Percentiles rank a stretch among this genome's conserved stretches.
These are phyloP conservation scores for Penaeus vannamei DNA, from an alignment of 1,140 invertebrate species.

Conservation along the genomic window DNA sequence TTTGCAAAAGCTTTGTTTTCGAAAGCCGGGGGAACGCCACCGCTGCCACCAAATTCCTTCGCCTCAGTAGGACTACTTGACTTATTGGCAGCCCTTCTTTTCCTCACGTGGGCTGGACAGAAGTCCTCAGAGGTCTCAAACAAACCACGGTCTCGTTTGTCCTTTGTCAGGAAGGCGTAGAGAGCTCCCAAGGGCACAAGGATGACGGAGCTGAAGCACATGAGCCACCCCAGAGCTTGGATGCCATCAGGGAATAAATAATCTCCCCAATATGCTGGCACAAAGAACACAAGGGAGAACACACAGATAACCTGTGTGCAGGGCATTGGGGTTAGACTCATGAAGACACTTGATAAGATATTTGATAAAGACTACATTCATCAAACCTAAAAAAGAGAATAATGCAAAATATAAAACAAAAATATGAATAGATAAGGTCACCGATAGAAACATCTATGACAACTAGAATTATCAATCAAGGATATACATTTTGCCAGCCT, in stretches of 20 bases:
- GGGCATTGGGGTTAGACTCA: not conserved
- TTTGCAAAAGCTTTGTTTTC: no score
- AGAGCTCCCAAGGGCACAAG: slow-evolving; percentile 72
- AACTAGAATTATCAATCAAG: no score
- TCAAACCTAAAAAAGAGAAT: no score
- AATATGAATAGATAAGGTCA: no score
- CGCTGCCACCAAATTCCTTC: no score
- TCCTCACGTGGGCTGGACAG: slow-evolving; percentile 44
- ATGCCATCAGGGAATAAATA: slow-evolving; percentile 76
- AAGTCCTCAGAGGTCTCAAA: slow-evolving; percentile 38
- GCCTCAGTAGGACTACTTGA: no score
- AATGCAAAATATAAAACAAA: no score
- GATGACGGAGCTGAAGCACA: slow-evolving; percentile 76
- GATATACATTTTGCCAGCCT: no score
- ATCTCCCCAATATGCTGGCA: slow-evolving; percentile 72
- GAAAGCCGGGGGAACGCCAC: no score
- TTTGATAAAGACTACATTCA: no score
- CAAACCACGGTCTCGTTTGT: not conserved
- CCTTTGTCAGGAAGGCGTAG: not conserved
- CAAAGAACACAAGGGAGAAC: slow-evolving; percentile 74
- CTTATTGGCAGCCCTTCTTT: not conserved
- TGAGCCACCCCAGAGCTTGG: slow-evolving; percentile 74
- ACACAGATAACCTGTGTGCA: slow-evolving; percentile 73
- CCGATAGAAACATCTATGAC: no score
- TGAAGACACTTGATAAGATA: not conserved